Evolutionary conservation across 2,113 vertebrate species (phyloP), one percentile per base, ranked within the genome.

Genomic region (Saccopteryx leptura): DNA sequence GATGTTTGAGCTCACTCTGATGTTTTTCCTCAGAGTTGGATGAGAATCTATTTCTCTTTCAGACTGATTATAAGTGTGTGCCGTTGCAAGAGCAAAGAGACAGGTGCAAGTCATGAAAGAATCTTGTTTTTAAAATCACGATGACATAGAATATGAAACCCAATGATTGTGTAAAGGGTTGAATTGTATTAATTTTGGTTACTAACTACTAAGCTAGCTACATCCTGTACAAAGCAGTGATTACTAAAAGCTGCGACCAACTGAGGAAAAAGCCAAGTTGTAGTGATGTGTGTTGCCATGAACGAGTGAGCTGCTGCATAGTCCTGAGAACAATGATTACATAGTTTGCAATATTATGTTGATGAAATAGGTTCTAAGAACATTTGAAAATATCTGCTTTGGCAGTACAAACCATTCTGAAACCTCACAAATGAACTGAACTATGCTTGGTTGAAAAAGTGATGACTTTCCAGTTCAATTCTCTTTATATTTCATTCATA

Each of bases 291-390:
- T 96, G 68, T 26, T 91, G 21, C 88, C 76, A 78, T 63, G 82
- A 82, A 50, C 46, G 69, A 56, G 60, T 81, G 61, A 95, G 71
- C 65, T 74, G 56, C 96, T 97, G 81, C 69, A 82, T 39, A 85
- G 63, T 60, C 93, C 90, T 96, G 92, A 97, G 97, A 97, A 91
- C 93, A 61, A 84, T 95, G 76, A 93, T 89, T 61, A 65, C 68
- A 1, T 96, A 74, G 96, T 95, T 96, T 80, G 72, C 95, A 79
- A 94, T 96, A 91, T 71, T 93, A 84, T 84, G 60, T 88, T 83
- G 60, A 96, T 84, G 75, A 84, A 96, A 80, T 65, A 82, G 61
- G 52, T 94, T 97, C 96, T 65, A 79, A 96, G 93, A 56, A 18
- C 84, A 90, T 96, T 96, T 82, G 88, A 48, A 92, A 97, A 88